Evolutionary conservation across 2,888 invertebrate genomes (phyloP).

Genomic region (Cheilosia scutellata): DNA sequence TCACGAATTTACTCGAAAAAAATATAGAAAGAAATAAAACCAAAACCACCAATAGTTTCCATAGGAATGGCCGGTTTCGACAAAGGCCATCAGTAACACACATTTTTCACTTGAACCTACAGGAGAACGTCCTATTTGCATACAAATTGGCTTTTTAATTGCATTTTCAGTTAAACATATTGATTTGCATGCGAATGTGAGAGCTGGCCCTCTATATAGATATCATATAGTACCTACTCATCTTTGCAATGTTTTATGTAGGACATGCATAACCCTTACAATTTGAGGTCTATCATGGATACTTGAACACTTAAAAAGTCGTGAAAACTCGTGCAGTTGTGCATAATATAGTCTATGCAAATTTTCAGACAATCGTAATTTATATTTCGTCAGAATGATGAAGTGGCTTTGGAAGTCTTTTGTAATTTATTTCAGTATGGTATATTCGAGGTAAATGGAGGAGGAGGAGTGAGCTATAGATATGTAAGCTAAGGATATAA

Average conservation of each 20-base stretch:
- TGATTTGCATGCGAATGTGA: slow-evolving; percentile 39
- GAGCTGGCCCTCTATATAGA: slow-evolving; percentile 8
- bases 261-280: neutral
- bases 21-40: neutral
- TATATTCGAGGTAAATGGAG: too few relatives aligned
- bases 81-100: slow-evolving; percentile 1
- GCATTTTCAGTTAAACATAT: slow-evolving; percentile 42
- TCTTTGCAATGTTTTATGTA: neutral
- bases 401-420: slow-evolving; percentile 1
- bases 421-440: neutral
- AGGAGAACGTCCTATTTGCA: slow-evolving; percentile 26
- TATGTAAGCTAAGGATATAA: too few relatives aligned
- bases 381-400: slow-evolving; percentile 29
- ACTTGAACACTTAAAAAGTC: slow-evolving; percentile 25
- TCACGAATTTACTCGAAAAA: too few relatives aligned
- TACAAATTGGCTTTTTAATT: slow-evolving; percentile 52
- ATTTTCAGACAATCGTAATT: slow-evolving; percentile 23
- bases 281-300: slow-evolving; percentile 7
- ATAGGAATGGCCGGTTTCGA: neutral
- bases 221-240: neutral
- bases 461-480: too few relatives aligned
- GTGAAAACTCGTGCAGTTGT: slow-evolving; percentile 8
- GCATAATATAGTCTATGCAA: slow-evolving; percentile 8
- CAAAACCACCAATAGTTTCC: neutral
- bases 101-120: slow-evolving; percentile 4